A percentile compares a stretch with the other conserved stretches of the same genome.
Conservation (phyloP, 1,140 invertebrate genomes). For the Ganaspis sp. region DNA sequence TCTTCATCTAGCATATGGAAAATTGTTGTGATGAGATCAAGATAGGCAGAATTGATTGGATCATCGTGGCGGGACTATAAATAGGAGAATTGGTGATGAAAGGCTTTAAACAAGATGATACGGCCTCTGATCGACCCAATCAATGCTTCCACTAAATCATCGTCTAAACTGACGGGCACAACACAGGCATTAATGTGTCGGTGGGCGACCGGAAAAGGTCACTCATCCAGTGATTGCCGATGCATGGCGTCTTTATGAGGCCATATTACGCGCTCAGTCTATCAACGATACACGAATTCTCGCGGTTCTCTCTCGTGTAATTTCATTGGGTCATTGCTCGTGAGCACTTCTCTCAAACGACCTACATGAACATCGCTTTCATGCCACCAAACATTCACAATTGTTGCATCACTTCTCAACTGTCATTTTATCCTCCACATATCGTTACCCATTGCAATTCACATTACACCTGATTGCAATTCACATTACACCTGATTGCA, state of each 20-base stretch:
- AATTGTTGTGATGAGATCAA: too few relatives aligned
- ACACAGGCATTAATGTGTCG: slow-evolving; percentile 66
- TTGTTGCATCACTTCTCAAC: not conserved
- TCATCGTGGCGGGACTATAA: slow-evolving; percentile 71
- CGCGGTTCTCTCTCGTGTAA: slow-evolving; percentile 17
- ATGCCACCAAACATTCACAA: not conserved
- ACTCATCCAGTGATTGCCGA: slow-evolving; percentile 75
- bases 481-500: too few relatives aligned
- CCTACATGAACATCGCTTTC: not conserved
- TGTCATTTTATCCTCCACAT: slow-evolving; percentile 8
- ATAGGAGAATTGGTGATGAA: slow-evolving; percentile 72
- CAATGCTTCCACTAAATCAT: slow-evolving; percentile 77
- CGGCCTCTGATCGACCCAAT: slow-evolving; percentile 76
- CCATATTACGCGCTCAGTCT: slow-evolving; percentile 56
- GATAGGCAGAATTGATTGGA: slow-evolving; percentile 71
- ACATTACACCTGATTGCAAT: too few relatives aligned
- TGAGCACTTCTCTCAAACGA: slow-evolving; percentile 24
- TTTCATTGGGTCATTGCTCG: slow-evolving; percentile 31
- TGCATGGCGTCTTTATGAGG: slow-evolving; percentile 72
- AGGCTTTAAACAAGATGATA: slow-evolving; percentile 75
- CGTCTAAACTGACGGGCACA: slow-evolving; percentile 74
- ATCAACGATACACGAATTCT: slow-evolving; percentile 51
- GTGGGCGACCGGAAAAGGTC: slow-evolving; percentile 75
- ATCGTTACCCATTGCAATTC: too few relatives aligned
- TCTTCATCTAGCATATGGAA: too few relatives aligned